Evolutionary conservation across 2,113 vertebrate species (phyloP).

Genomic region (Poeciliopsis occidentalis): DNA sequence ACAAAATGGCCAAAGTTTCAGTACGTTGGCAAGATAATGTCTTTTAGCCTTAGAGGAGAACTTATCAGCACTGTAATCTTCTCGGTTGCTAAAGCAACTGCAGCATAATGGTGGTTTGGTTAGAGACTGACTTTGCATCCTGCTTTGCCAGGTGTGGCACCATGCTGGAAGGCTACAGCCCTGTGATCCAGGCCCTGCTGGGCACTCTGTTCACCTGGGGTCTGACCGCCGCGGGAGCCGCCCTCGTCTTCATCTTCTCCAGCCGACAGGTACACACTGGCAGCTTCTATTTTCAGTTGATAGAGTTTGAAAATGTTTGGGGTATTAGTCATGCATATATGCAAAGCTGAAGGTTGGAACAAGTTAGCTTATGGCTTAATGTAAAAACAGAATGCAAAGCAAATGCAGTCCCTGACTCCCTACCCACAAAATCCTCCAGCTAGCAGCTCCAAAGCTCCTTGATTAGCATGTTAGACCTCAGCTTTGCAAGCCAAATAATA

Average conservation of each 20-base stretch:
- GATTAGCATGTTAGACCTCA: neutral
- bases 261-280: slow-evolving; percentile 83
- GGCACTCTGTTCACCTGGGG: slow-evolving; percentile 95
- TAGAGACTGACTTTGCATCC: neutral
- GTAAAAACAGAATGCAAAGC: neutral
- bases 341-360: neutral
- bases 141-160: slow-evolving; percentile 67
- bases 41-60: neutral
- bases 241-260: slow-evolving; percentile 92
- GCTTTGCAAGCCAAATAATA: neutral
- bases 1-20: no score
- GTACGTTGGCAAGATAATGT: no score
- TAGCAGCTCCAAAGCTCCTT: neutral
- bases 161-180: slow-evolving; percentile 87
- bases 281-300: neutral
- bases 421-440: neutral
- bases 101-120: neutral
- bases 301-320: neutral
- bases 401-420: neutral
- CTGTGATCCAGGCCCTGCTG: slow-evolving; percentile 87
- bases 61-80: neutral
- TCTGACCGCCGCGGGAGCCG: slow-evolving; percentile 90
- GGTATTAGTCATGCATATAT: neutral
- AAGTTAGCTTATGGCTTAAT: neutral
- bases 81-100: no score